Base-by-base conservation (phyloP, 2,113 vertebrate genomes). In the Paracanthobrama guichenoti region DNA sequence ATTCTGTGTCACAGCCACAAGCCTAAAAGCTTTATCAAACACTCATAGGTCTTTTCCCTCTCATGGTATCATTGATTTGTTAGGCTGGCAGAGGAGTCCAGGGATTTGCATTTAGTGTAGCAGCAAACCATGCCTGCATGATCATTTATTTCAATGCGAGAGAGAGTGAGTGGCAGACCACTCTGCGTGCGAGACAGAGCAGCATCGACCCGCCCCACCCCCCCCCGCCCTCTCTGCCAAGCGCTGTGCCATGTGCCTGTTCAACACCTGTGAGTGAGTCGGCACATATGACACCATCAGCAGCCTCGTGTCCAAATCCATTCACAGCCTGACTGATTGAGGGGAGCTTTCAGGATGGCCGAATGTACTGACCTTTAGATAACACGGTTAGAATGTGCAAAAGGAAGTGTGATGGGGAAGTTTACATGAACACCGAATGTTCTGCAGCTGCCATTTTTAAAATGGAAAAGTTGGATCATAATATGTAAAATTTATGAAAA, bases 261-360 rank as follows among this genome's bases (percentile, higher is more conserved):
- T 13, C 64, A 73, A 31, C 85, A 83, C 81, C 85, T 86, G 85
- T 67, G 72, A 86, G 55, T 3, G 44, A 53, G 76, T 55, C 20
- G 42, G 66, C 60, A 57, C 71, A 67, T 66, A 71, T 46, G 83
- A 78, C 48, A 44, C 62, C 74, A 67, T 22, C 59, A 50, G 26
- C 46, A 7, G 28, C 67, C 67, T 60, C 28, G n/a, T 73, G 39
- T 64, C 22, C 55, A 35, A 62, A 53, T 71, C n/a, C 62, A 66
- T 57, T 78, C 73, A 42, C 11, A 4, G 73, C 14, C 31, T 7
- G 44, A 78, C 46, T 66, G 82, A 78, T 77, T 67, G 28, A 50
- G 53, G 73, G 57, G 10, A 9, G 48, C 74, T 22, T 42, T n/a
- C 83, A 69, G 84, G 76, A 73, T 71, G 39, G 42, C 76, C 24